Conservation (phyloP, 2,797 vertebrate genomes). For the Xiphophorus birchmanni region DNA sequence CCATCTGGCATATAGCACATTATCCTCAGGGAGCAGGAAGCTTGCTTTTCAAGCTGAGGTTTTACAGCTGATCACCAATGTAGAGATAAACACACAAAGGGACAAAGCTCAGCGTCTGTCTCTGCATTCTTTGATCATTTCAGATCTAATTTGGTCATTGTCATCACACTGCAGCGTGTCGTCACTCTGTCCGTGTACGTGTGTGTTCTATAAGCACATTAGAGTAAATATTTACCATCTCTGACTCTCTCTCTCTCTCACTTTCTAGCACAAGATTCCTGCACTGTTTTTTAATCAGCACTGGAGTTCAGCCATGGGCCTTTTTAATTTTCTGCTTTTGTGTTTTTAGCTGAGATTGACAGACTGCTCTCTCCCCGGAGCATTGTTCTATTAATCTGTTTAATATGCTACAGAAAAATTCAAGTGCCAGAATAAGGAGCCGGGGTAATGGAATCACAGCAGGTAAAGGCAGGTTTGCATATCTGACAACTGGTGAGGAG, state of each 20-base stretch:
- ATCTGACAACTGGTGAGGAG: slow-evolving; percentile 73
- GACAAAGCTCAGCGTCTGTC: slow-evolving; percentile 49
- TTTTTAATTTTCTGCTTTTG: slow-evolving; percentile 91
- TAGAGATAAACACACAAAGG: slow-evolving; percentile 61
- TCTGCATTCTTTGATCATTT: slow-evolving; percentile 67
- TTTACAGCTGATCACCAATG: slow-evolving; percentile 57
- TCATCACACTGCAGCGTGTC: slow-evolving; percentile 56
- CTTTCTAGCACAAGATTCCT: slow-evolving; percentile 65
- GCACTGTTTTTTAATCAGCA: slow-evolving; percentile 79
- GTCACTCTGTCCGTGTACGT: slow-evolving; percentile 47
- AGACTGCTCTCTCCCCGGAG: slow-evolving; percentile 83
- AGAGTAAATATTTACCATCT: slow-evolving; percentile 86
- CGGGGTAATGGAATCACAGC: slow-evolving; percentile 83
- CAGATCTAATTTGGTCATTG: slow-evolving; percentile 58
- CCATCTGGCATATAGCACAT: slow-evolving; percentile 45
- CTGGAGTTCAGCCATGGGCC: slow-evolving; percentile 86
- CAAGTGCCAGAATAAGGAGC: slow-evolving; percentile 78
- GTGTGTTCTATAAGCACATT: slow-evolving; percentile 70
- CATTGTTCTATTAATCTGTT: slow-evolving; percentile 91
- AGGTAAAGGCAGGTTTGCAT: slow-evolving; percentile 77
- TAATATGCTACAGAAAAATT: slow-evolving; percentile 88
- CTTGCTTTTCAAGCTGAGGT: slow-evolving; percentile 58
- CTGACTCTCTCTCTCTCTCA: slow-evolving; percentile 29
- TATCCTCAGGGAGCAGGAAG: slow-evolving; percentile 49
- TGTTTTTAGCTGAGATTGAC: slow-evolving; percentile 84